Conservation (phyloP, 2,113 vertebrate species). For the Syngnathus typhle region DNA sequence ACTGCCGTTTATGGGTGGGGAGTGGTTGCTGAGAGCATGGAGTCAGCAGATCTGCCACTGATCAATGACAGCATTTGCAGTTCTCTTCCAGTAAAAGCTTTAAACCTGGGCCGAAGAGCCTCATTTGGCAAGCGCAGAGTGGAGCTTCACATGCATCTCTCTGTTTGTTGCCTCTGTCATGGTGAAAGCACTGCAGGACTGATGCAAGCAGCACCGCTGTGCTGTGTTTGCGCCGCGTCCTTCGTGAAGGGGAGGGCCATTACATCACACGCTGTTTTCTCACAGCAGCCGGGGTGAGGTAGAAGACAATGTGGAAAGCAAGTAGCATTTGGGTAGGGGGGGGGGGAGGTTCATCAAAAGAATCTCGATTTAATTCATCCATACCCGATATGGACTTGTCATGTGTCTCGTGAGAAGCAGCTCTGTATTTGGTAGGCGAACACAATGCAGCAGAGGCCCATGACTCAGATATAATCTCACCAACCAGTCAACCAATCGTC, state of each 20-base stretch:
- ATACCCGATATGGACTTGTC: background rate
- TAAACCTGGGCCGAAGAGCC: slow-evolving; percentile 57
- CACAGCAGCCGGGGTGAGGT: background rate
- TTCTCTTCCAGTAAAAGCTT: slow-evolving; percentile 75
- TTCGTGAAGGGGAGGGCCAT: background rate
- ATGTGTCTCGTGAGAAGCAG: slow-evolving; percentile 5
- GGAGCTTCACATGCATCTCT: slow-evolving; percentile 41
- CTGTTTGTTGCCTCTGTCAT: slow-evolving; percentile 32
- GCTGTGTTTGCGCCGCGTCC: background rate
- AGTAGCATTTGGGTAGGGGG: slow-evolving; percentile 1
- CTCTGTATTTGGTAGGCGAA: slow-evolving; percentile 11
- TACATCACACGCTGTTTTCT: background rate
- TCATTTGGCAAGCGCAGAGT: slow-evolving; percentile 38
- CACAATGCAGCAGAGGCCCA: slow-evolving; percentile 9
- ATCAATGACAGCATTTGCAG: slow-evolving; percentile 71
- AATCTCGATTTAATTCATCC: background rate
- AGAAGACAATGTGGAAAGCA: background rate
- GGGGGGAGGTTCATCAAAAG: background rate
- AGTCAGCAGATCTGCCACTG: slow-evolving; percentile 73
- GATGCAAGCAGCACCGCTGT: slow-evolving; percentile 13
- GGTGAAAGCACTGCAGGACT: slow-evolving; percentile 21
- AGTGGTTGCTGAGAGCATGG: slow-evolving; percentile 62
- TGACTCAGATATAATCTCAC: slow-evolving; percentile 37
- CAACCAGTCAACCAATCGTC: slow-evolving; percentile 5
- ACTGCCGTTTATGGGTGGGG: slow-evolving; percentile 60